These are phyloP conservation scores for Sarcophaga bullata DNA, from an alignment of 1,140 invertebrate genomes.

Conservation along the genomic window DNA sequence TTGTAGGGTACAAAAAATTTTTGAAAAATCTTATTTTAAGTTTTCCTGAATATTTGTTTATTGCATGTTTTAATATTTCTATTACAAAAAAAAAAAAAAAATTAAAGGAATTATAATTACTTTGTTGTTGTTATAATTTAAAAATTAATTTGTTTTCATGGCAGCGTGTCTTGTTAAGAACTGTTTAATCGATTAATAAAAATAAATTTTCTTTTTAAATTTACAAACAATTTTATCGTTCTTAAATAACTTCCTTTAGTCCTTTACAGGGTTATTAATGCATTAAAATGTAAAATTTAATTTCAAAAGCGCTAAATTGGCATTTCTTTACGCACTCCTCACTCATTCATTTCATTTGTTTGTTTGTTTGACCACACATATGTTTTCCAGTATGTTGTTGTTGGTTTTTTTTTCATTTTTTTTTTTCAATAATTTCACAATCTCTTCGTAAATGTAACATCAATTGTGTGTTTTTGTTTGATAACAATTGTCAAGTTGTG, in stretches of 20 bases:
- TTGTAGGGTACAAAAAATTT: no score
- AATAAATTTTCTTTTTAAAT: no score
- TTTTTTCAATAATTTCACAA: background rate
- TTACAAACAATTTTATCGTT: no score
- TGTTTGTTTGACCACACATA: background rate
- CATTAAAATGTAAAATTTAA: no score
- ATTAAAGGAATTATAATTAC: background rate
- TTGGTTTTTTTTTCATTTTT: background rate
- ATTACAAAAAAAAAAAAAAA: background rate
- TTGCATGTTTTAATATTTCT: slow-evolving; percentile 12
- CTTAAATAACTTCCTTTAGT: no score
- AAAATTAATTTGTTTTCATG: background rate
- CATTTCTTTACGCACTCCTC: background rate
- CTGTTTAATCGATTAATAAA: background rate
- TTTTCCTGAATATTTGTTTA: background rate
- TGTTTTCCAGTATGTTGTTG: background rate
- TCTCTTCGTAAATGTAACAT: background rate
- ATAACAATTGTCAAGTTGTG: slow-evolving; percentile 6
- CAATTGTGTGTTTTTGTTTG: background rate
- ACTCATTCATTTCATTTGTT: background rate
- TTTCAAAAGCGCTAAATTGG: no score
- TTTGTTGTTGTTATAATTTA: background rate
- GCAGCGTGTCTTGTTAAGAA: background rate
- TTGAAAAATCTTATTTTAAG: background rate
- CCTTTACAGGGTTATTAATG: no score